Base-by-base conservation (phyloP, 2,797 vertebrate species). In the Platyrinchus mystaceus region DNA sequence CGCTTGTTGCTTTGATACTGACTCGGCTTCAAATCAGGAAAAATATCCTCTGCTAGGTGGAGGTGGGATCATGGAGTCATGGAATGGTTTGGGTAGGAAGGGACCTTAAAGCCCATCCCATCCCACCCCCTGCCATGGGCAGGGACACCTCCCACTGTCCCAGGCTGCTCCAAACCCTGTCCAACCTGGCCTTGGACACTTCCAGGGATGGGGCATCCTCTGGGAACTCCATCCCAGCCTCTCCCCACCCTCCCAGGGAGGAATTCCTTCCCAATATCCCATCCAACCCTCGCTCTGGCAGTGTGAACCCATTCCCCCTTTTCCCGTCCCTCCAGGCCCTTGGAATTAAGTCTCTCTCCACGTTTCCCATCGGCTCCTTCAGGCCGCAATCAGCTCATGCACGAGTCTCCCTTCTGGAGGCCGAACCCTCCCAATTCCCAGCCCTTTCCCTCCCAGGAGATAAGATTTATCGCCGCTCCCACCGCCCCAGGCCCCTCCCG, bases 341-440 rank as follows among this genome's bases (percentile, higher is more conserved):
- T 1, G 1, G 0, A 6, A 43, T 28, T 5, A 16, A 16, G 8
- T 13, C 32, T 50, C 27, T 11, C 8, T 4, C 23, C 17, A 5
- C 18, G 14, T 7, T 53, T 9, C 12, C 16, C 7, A 2, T 26
- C 19, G 9, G 17, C 5, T 55, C 24, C 55, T 41, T 30, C 70
- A 15, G 12, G 6, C 9, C 43, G 22, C 14, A 5, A 26, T 3
- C 2, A 14, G 27, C 24, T 2, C 49, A 23, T 2, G 3, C 17
- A 12, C 0, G 53, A 55, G 0, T 1, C 6, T 7, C 27, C 36
- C 15, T 13, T 9, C 6, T 9, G 15, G 10, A 6, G 6, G 6
- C 10, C 19, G 58, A 13, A 49, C 27, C 19, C 20, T 1, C 12
- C 4, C 3, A 6, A n/a, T 21, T 5, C 7, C 27, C 44, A 24